Conservation (phyloP, 1,140 invertebrate genomes). For the Alviniconcha marisindica region DNA sequence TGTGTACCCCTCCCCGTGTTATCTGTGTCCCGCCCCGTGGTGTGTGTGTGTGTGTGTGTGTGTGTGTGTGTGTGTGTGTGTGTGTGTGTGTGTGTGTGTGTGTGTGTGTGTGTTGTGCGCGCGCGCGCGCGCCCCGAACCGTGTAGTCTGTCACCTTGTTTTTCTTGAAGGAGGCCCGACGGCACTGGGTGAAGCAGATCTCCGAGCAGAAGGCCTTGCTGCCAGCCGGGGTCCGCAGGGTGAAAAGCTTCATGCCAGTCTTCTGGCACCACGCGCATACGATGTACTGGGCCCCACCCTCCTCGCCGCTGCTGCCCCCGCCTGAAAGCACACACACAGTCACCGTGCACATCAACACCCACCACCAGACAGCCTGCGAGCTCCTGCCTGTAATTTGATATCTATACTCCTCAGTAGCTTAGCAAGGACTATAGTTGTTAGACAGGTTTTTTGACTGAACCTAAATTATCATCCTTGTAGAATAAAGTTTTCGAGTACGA, state of each 20-base stretch:
- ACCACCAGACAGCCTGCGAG: background rate
- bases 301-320: background rate
- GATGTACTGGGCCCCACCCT: conserved; percentile 28
- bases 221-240: conserved; percentile 69
- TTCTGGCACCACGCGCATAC: conserved; percentile 79
- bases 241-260: conserved; percentile 75
- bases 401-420: background rate
- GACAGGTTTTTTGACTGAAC: too few species aligned
- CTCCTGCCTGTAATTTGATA: background rate
- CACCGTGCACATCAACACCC: background rate
- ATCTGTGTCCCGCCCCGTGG: too few species aligned
- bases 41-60: conserved; percentile 7
- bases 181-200: conserved; percentile 90
- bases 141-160: conserved; percentile 85
- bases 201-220: conserved; percentile 87
- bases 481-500: too few species aligned
- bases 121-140: too few species aligned
- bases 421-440: too few species aligned
- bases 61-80: background rate
- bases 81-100: background rate
- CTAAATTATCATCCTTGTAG: too few species aligned
- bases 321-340: background rate
- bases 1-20: too few species aligned
- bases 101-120: too few species aligned
- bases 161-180: conserved; percentile 91